Evolutionary conservation across 2,113 vertebrate genomes (phyloP), one percentile per base, ranked within the genome.

Genomic region (Lophochroa leadbeateri): DNA sequence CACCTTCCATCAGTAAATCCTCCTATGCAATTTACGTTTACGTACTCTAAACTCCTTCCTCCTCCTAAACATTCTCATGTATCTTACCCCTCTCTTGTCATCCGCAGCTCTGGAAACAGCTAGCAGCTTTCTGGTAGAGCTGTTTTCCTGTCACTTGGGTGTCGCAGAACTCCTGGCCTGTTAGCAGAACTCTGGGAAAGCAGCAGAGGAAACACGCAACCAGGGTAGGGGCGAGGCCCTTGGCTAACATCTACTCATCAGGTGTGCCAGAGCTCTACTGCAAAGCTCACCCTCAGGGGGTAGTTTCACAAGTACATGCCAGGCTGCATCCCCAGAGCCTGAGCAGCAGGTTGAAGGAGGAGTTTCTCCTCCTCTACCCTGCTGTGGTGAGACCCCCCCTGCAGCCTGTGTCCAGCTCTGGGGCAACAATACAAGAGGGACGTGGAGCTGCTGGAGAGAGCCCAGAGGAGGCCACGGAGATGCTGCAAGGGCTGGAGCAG

Each of bases 81-180:
- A 33, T 3, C 47, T 29, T 3, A 16, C 29, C 31, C 33, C 25
- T 15, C 2, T 64, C 33, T 39, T 27, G 3, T 7, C 52, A 33
- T 0, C 13, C 4, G 0, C 28, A 52, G 55, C 86, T 41, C 64
- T 13, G 35, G 7, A 67, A 25, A 21, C 60, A 41, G 33, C 33
- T 1, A 13, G 3, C 35, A 12, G 2, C 37, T 19, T 70, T 11
- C 46, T 39, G 28, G 39, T 1, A 50, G 35, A 24, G 76, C 17
- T 44, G 25, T 2, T 39, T 17, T 35, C 3, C 27, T 10, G 41
- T 13, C 44, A 2, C 27, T n/a, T 1, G 29, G 0, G 64, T 1
- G 3, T 7, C 69, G 4, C 84, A 0, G 37, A 55, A 11, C 53
- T 35, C 47, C 57, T 2, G 28, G 31, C 13, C 79, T 19, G 3